A percentile compares a stretch with the other conserved stretches of the same genome.
Conservation (phyloP, 2,888 invertebrate genomes). For the Heliconius hortense region DNA sequence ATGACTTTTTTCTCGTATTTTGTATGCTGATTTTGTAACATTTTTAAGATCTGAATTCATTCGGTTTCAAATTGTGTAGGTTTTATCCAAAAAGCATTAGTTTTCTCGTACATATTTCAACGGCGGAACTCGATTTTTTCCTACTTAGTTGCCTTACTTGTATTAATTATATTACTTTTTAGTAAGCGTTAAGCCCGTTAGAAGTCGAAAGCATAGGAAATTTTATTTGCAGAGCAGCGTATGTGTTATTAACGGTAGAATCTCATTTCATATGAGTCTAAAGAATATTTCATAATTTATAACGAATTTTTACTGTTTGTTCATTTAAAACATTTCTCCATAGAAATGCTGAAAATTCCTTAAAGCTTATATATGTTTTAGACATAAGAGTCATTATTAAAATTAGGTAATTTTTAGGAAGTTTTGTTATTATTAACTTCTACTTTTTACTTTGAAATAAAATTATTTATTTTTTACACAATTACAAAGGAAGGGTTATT, state of each 20-base stretch:
- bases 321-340: slow-evolving; percentile 29
- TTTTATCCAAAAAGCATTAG: slow-evolving; percentile 13
- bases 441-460: background rate
- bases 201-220: slow-evolving; percentile 39
- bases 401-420: background rate
- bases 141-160: background rate
- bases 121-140: slow-evolving; percentile 3
- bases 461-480: background rate
- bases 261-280: slow-evolving; percentile 37
- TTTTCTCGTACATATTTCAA: background rate
- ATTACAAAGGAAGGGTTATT: no score
- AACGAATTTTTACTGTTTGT: slow-evolving; percentile 30
- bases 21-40: background rate
- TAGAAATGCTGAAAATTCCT: background rate
- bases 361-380: background rate
- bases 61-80: background rate
- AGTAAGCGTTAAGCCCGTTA: slow-evolving; percentile 33
- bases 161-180: slow-evolving; percentile 26
- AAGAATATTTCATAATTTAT: slow-evolving; percentile 33
- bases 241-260: slow-evolving; percentile 33
- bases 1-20: slow-evolving; percentile 21
- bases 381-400: background rate
- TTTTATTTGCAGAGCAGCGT: slow-evolving; percentile 35
- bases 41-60: slow-evolving; percentile 12
- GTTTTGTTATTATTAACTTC: background rate